Evolutionary conservation across 2,888 invertebrate species (phyloP).

Genomic region (Quadroppia sp.): DNA sequence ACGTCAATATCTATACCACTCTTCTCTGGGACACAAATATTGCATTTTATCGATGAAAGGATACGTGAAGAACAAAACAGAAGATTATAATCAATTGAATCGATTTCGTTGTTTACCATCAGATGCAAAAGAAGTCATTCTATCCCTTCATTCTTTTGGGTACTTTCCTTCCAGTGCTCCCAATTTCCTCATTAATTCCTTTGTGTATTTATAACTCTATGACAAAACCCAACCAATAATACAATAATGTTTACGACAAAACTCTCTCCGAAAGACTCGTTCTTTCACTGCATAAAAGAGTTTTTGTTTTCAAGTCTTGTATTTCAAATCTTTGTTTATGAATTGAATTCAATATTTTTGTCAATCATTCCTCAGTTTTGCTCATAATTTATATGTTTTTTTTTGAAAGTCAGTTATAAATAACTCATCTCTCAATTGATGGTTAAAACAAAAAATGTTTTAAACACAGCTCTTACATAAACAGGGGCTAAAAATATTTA

Average conservation of each 20-base stretch:
- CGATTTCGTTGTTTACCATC: not conserved
- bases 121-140: not conserved
- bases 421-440: no score
- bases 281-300: no score
- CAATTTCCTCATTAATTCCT: constrained; percentile 29
- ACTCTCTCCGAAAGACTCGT: no score
- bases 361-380: no score
- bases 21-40: not conserved
- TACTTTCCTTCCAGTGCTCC: not conserved
- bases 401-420: no score
- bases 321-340: no score
- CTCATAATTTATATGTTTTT: no score
- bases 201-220: not conserved
- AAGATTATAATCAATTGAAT: not conserved
- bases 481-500: not conserved
- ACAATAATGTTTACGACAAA: constrained; percentile 9
- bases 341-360: no score
- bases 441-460: no score
- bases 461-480: not conserved
- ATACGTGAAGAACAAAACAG: not conserved
- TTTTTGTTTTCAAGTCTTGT: no score
- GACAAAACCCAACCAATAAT: not conserved
- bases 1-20: no score
- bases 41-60: constrained; percentile 23
- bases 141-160: not conserved